These are phyloP conservation scores for Colossoma macropomum DNA, from an alignment of 2,113 vertebrate species.

Conservation along the genomic window DNA sequence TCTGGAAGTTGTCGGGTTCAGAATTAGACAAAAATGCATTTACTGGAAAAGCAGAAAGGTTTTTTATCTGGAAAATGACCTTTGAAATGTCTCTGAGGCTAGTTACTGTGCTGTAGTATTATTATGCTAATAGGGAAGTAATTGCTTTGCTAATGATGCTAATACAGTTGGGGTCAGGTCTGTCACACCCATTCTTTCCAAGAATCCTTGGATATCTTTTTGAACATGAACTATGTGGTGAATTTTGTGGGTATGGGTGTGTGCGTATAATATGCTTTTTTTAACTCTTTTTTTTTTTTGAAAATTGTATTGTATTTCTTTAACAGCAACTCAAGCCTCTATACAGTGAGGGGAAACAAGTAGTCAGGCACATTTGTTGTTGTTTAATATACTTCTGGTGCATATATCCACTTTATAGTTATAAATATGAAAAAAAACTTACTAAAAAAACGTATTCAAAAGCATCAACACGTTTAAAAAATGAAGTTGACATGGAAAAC, in stretches of 20 bases:
- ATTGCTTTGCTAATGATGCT: constrained; percentile 67
- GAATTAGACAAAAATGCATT: constrained; percentile 3
- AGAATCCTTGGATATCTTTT: neutral
- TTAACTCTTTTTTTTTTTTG: neutral
- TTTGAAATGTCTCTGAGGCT: neutral
- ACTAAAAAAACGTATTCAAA: too few relatives aligned
- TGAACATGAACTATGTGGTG: neutral
- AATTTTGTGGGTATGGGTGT: constrained; percentile 21
- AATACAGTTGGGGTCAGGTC: constrained; percentile 15
- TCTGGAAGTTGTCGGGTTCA: neutral
- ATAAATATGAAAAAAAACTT: too few relatives aligned
- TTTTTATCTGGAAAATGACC: constrained; percentile 35
- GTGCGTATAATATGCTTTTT: neutral
- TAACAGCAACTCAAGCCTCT: neutral
- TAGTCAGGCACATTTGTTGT: too few relatives aligned
- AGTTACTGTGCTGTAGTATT: neutral
- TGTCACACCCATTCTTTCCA: constrained; percentile 1
- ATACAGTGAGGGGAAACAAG: neutral
- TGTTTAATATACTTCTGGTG: too few relatives aligned
- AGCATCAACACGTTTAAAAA: too few relatives aligned
- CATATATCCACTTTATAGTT: too few relatives aligned
- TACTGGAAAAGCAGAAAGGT: constrained; percentile 6
- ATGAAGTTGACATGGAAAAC: too few relatives aligned
- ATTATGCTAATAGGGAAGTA: constrained; percentile 49
- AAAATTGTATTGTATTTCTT: neutral